phyloP scores from a whole-genome alignment of 2,113 vertebrate species.

The Elephas maximus region DNA sequence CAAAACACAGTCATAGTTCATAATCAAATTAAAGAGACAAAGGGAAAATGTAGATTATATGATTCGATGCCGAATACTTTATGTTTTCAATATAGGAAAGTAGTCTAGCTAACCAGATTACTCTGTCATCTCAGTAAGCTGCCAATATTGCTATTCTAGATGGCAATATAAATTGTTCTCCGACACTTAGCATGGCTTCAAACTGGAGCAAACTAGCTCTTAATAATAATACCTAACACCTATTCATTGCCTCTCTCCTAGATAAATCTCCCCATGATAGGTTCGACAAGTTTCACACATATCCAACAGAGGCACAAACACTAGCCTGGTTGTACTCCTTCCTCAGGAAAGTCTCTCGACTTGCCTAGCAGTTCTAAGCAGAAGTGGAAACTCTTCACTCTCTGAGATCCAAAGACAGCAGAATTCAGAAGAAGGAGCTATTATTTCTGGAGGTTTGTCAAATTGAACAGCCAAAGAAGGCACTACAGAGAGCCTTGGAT shows the following conservation, averaged over 20 bases:
- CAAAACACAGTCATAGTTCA: constrained; percentile 89
- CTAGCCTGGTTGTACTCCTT: neutral
- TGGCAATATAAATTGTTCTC: constrained; percentile 85
- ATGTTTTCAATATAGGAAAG: constrained; percentile 89
- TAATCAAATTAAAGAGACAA: constrained; percentile 92
- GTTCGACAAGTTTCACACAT: constrained; percentile 39
- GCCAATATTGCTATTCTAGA: constrained; percentile 83
- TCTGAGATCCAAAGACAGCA: neutral
- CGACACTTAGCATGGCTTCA: constrained; percentile 79
- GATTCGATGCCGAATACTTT: constrained; percentile 90
- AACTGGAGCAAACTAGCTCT: constrained; percentile 82
- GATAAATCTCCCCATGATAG: constrained; percentile 76
- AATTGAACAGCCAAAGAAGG: neutral
- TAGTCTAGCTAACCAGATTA: constrained; percentile 86
- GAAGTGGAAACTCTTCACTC: neutral
- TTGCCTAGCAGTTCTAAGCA: neutral
- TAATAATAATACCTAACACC: constrained; percentile 81
- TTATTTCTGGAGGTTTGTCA: neutral
- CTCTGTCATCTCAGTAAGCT: constrained; percentile 87
- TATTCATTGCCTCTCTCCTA: constrained; percentile 79
- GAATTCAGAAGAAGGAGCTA: neutral
- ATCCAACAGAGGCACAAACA: neutral
- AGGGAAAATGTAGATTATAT: constrained; percentile 87
- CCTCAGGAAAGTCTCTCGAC: neutral
- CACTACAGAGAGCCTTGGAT: neutral